Evolutionary conservation across 2,888 invertebrate species (phyloP), one percentile per base, ranked within the genome.

Genomic region (Ophraella communa): DNA sequence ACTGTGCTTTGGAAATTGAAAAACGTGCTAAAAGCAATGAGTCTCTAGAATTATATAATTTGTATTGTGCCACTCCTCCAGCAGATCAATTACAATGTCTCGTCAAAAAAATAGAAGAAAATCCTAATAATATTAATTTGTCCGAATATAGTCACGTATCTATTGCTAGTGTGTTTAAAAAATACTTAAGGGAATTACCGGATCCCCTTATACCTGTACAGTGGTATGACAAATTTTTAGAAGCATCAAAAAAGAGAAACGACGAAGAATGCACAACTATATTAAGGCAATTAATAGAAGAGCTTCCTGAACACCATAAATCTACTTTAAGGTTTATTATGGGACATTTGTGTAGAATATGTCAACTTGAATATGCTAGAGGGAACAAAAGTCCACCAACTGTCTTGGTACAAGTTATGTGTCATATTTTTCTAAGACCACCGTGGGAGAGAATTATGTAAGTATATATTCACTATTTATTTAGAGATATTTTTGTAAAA

Each of bases 401-500:
- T 17, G 84, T 87, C 65, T 85, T 92, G 56, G 84, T 90, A 53
- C 90, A 91, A 82, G 89, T 88, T 49, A 86, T 91, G 75, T 90
- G 90, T 80, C 89, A 91, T 77, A 88, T 91, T 72, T 84, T 92
- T 55, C 82, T 92, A 45, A 83, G 91, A 66, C 92, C 92, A 18
- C 90, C 90, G 4, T 92, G 91, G 91, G 90, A 91, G 77, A 84
- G 88, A 74, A 91, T 91, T 70, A 87, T 90, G 90, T 91, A 84
- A 86, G 87, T 83, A n/a, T 65, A 60, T 53, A 30, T 61, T 35
- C 63, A n/a, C n/a, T n/a, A n/a, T n/a, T n/a, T n/a, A n/a, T n/a
- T n/a, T n/a, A n/a, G n/a, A n/a, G n/a, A n/a, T n/a, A 30, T 30
- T 27, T 27, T 27, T 4, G 8, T 27, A 27, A 30, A 30, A 30